A percentile compares a stretch with the other conserved stretches of the same genome.
These are phyloP conservation scores for Drosophila erecta DNA, from an alignment of 1,140 invertebrate genomes.

Conservation along the genomic window DNA sequence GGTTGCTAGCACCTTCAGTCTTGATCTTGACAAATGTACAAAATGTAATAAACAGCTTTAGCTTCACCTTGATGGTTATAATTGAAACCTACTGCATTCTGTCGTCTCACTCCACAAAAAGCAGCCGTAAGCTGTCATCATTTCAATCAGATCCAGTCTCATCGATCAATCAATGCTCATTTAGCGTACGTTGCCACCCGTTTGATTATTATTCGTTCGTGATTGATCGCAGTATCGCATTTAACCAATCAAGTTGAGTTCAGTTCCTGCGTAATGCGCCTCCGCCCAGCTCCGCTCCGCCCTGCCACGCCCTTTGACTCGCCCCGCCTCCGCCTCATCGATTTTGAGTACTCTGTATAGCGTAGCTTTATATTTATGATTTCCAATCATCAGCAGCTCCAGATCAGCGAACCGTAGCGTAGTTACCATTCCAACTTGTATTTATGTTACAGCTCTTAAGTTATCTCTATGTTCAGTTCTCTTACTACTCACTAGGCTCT, in stretches of 20 bases:
- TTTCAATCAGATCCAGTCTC: conserved; percentile 50
- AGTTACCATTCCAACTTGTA: conserved; percentile 36
- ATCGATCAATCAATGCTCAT: conserved; percentile 71
- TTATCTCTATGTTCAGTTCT: conserved; percentile 43
- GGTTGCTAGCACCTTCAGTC: conserved; percentile 2
- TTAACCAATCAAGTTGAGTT: conserved; percentile 66
- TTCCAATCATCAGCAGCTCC: conserved; percentile 48
- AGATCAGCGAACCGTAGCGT: conserved; percentile 49
- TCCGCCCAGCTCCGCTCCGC: conserved; percentile 25
- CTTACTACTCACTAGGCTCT: conserved; percentile 22
- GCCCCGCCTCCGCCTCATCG: conserved; percentile 27
- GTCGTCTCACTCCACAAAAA: conserved; percentile 5
- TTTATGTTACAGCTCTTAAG: conserved; percentile 40
- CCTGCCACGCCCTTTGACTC: conserved; percentile 29
- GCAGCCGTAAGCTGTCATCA: conserved; percentile 38
- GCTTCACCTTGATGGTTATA: background rate
- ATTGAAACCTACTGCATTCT: conserved; percentile 39
- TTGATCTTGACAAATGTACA: background rate
- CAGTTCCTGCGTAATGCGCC: conserved; percentile 27
- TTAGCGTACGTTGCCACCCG: conserved; percentile 47
- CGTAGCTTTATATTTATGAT: conserved; percentile 42
- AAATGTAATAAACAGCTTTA: background rate
- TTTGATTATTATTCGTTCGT: conserved; percentile 44
- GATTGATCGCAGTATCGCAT: conserved; percentile 39
- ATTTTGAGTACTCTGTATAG: conserved; percentile 25